A percentile compares a stretch with the other conserved stretches of the same genome.
Conservation (phyloP, 2,113 vertebrate genomes). For the Limanda limanda region DNA sequence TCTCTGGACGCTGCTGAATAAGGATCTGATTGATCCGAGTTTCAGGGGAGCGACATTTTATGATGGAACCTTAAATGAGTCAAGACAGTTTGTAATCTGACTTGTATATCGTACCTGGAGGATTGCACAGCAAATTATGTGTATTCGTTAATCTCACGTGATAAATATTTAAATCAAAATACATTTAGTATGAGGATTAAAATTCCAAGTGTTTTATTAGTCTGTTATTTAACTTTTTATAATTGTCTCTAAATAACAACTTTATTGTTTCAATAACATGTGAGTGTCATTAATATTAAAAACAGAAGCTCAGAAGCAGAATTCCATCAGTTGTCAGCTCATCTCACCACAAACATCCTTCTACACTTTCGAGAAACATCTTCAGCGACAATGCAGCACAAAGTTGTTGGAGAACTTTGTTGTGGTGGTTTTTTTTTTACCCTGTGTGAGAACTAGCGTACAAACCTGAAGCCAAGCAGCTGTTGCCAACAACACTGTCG, state of each 20-base stretch:
- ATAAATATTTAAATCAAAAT: background rate
- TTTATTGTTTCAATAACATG: background rate
- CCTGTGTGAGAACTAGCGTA: background rate
- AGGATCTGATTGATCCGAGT: constrained; percentile 42
- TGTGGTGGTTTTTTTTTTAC: constrained; percentile 1
- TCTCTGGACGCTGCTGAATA: constrained; percentile 39
- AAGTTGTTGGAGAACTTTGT: background rate
- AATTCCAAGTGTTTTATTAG: too few species aligned
- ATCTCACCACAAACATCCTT: background rate
- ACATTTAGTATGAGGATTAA: background rate
- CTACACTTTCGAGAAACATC: background rate
- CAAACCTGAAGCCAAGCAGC: background rate
- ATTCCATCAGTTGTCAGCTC: too few species aligned
- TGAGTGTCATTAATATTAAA: background rate
- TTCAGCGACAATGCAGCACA: background rate
- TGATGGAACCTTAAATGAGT: constrained; percentile 4
- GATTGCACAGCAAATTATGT: background rate
- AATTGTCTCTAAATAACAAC: too few species aligned
- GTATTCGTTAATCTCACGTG: too few species aligned
- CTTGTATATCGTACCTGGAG: background rate
- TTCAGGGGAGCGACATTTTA: constrained; percentile 11
- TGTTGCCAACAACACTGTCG: constrained; percentile 2
- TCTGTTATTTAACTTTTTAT: too few species aligned
- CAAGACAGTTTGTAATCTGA: constrained; percentile 3
- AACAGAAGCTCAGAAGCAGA: background rate